Evolutionary conservation across 2,113 vertebrate species (phyloP).

Genomic region (Girardinichthys multiradiatus): DNA sequence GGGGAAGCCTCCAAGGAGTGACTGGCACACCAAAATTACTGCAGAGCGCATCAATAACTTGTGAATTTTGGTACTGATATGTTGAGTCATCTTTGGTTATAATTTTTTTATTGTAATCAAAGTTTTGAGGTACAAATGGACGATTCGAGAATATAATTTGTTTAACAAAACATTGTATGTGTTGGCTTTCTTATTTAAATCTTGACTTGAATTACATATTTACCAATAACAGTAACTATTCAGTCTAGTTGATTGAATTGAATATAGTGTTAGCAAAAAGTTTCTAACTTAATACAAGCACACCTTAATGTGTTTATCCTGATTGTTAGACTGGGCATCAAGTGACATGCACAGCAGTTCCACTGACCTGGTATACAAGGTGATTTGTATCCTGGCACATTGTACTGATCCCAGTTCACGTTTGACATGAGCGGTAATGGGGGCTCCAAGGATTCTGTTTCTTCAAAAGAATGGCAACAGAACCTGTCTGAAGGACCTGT

Average conservation of each 20-base stretch:
- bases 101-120: too few species aligned
- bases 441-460: constrained; percentile 58
- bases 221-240: background rate
- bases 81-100: too few species aligned
- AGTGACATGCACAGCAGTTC: background rate
- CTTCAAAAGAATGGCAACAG: background rate
- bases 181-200: background rate
- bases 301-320: background rate
- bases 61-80: too few species aligned
- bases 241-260: too few species aligned
- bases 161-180: background rate
- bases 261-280: background rate
- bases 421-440: constrained; percentile 68
- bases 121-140: background rate
- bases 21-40: too few species aligned
- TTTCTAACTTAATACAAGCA: background rate
- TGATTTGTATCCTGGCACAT: background rate
- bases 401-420: background rate
- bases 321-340: background rate
- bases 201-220: background rate
- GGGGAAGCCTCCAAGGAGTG: too few species aligned
- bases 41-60: too few species aligned
- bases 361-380: constrained; percentile 10
- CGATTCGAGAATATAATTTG: background rate
- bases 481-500: background rate